Conservation (phyloP, 2,113 vertebrate species). For the Antechinus flavipes region DNA sequence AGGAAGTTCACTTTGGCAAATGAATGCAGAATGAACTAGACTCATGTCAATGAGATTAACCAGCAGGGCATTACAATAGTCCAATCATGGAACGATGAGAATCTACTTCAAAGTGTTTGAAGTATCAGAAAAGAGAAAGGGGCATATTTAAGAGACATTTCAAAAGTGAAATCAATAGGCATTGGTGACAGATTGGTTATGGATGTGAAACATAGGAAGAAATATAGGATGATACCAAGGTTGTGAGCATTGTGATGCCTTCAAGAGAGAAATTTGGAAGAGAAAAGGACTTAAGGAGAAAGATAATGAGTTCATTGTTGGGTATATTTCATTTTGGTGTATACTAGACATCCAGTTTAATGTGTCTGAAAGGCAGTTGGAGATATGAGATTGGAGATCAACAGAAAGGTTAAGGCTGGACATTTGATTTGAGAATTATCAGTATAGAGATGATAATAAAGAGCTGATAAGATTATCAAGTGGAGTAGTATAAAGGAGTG, state of each 20-base stretch:
- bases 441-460: neutral
- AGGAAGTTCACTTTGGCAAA: neutral
- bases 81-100: neutral
- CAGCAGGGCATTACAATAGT: neutral
- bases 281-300: neutral
- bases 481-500: no score
- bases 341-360: neutral
- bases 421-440: neutral
- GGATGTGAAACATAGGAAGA: neutral
- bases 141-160: neutral
- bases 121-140: neutral
- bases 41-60: neutral
- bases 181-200: neutral
- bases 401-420: neutral
- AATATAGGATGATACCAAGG: neutral
- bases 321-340: neutral
- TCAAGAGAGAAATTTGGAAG: neutral
- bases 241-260: neutral
- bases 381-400: neutral
- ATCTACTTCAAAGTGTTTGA: neutral
- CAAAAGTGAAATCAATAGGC: neutral
- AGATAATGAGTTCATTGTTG: neutral
- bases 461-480: no score
- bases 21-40: neutral
- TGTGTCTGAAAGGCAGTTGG: neutral